Evolutionary conservation across 1,140 invertebrate genomes (phyloP), one percentile per base, ranked within the genome.

Genomic region (Matsumurasca onukii): DNA sequence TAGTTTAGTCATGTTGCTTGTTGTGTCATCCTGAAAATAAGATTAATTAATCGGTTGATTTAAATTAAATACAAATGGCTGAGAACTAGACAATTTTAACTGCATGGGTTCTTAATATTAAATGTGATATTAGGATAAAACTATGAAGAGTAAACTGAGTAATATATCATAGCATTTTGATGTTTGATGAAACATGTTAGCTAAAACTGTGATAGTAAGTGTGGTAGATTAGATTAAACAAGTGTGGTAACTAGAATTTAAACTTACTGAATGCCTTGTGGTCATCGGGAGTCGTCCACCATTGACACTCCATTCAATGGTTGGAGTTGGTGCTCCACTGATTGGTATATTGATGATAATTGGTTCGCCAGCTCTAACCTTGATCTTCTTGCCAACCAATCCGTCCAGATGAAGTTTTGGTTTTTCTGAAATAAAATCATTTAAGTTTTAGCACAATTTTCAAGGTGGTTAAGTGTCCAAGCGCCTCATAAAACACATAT

Each of bases 291-390:
- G 76, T 67, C 84, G 84, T 48, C 87, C 82, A 5, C 86, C 86
- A 76, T 94, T 90, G 77, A 93, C 94, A 9, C 84, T 86, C 98
- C 98, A 99, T 74, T 91, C 88, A 68, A 98, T 89, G 1, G 85
- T 92, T 0, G 98, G 98, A 57, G 90, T 91, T 1, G 98, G 98
- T 25, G 97, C 92, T 68, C 98, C 98, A 72, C 90, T 89, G 57
- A 98, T 87, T 64, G 95, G 96, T 80, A 99, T 95, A 76, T 89
- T 89, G 70, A 99, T 88, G 75, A 95, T 94, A 59, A 99, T 91
- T 2, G 97, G 97, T 81, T 99, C 97, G 70, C 98, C 98, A 75
- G 97, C 98, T 30, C 95, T 87, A 1, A 99, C 96, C 76, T 97
- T 93, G 74, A 99, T 91, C 77, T 94, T 95, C 75, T 91, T 93